Base-by-base conservation (phyloP, 2,113 vertebrate species). In the Orientallactaga bullata region DNA sequence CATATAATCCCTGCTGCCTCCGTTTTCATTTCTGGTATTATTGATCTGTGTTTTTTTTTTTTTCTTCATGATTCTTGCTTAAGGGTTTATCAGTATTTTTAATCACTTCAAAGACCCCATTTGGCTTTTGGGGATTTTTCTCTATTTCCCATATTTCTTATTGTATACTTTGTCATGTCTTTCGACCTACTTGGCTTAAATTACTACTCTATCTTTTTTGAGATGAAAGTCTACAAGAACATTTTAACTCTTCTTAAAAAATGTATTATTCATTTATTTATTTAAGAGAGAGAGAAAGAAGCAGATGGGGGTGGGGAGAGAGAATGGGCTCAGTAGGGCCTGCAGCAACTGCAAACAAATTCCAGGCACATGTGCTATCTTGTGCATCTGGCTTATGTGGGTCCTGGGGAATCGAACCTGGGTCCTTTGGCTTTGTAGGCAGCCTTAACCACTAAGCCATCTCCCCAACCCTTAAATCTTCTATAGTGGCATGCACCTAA, bases 141-240 rank as follows among this genome's bases (percentile, higher is more conserved):
- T 66, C 28, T 72, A 66, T 80, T 74, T n/a, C 28, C 68, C 69
- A 68, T 74, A 88, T 86, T 16, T 26, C n/a, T 88, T 58, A 58
- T 21, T 66, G 42, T 58, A 42, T 28, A 39, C 16, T 35, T 65
- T 82, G 24, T 58, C 65, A 39, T 35, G 11, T 79, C 10, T 21
- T 88, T 74, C 42, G 58, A 76, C 32, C 74, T 84, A 63, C 11
- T 76, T 88, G 78, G 69, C 47, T 74, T 88, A 58, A 92, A 58
- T 79, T 47, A 63, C 32, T 69, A 8, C 61, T 87, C 65, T 35
- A 23, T 15, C 16, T 79, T 73, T 76, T 58, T 58, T 68, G 26
- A 87, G 35, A 85, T 77, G 15, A 37, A 80, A 92, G 32, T 55
- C 35, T 51, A 73, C 12, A 35, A 47, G 42, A 47, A 8, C 42